A percentile compares a stretch with the other conserved stretches of the same genome.
Conservation (phyloP, 2,113 vertebrate species). For the Passer domesticus region DNA sequence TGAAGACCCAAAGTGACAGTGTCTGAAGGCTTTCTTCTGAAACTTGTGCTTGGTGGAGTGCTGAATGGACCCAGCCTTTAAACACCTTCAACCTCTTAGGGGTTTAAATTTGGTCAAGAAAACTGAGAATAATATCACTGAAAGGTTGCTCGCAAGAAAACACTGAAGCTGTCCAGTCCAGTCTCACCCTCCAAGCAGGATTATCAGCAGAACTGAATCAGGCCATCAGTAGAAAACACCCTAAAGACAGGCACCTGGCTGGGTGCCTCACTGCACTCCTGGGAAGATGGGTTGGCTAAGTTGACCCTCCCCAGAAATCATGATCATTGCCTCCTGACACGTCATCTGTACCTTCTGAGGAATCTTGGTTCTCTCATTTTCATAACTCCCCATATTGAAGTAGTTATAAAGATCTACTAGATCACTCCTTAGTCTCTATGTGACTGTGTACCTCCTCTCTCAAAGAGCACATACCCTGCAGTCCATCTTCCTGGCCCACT, state of each 20-base stretch:
- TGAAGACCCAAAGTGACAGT: neutral
- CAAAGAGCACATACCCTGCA: neutral
- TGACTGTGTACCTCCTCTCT: neutral
- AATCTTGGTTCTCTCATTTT: neutral
- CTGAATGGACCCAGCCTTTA: neutral
- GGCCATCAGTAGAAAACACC: neutral
- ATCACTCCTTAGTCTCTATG: neutral
- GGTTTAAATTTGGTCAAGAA: neutral
- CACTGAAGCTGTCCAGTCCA: neutral
- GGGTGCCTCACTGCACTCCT: neutral
- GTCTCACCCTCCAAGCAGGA: rapidly evolving
- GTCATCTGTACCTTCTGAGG: neutral
- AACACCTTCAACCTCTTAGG: neutral
- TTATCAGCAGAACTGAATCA: neutral
- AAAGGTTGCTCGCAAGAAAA: neutral
- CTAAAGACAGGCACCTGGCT: neutral
- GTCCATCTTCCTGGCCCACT: neutral
- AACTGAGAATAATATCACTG: neutral
- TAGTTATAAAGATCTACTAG: neutral
- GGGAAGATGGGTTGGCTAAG: neutral
- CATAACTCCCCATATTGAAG: neutral
- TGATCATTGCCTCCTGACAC: neutral
- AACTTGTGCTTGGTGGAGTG: neutral
- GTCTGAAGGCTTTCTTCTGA: neutral
- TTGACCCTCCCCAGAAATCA: neutral